Conservation (phyloP, 1,140 invertebrate species). For the Teleopsis dalmanni region DNA sequence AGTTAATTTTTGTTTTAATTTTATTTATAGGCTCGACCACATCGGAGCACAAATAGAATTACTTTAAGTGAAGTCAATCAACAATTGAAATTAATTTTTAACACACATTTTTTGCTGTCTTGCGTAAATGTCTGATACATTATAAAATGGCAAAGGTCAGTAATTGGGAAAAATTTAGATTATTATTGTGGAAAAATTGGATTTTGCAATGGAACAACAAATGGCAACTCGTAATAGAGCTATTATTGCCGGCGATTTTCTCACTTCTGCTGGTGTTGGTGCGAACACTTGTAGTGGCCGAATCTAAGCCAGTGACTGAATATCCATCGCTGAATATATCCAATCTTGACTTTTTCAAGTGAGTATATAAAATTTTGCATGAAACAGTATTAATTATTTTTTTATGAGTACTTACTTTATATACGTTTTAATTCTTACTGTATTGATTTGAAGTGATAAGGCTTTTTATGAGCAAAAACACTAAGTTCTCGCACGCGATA, state of each 20-base stretch:
- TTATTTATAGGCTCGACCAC: too few species aligned
- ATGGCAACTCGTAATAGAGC: constrained; percentile 61
- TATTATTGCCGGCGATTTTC: constrained; percentile 62
- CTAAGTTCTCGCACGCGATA: too few species aligned
- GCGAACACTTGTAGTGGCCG: constrained; percentile 49
- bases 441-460: not conserved
- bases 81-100: too few species aligned
- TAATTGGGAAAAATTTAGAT: constrained; percentile 52
- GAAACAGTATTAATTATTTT: too few species aligned
- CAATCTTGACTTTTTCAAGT: constrained; percentile 24
- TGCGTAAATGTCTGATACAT: too few species aligned
- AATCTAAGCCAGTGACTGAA: not conserved
- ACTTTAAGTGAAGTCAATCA: too few species aligned
- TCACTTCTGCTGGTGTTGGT: constrained; percentile 60
- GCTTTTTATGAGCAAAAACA: not conserved
- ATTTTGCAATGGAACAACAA: constrained; percentile 67
- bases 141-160: constrained; percentile 20
- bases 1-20: too few species aligned
- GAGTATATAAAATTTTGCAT: too few species aligned
- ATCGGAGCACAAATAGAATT: too few species aligned
- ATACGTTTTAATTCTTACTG: not conserved
- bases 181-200: constrained; percentile 83
- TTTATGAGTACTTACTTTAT: not conserved
- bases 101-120: too few species aligned
- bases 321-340: constrained; percentile 10